A percentile compares a stretch with the other conserved stretches of the same genome.
Conservation (phyloP, 2,113 vertebrate species). For the Charadrius vociferus region DNA sequence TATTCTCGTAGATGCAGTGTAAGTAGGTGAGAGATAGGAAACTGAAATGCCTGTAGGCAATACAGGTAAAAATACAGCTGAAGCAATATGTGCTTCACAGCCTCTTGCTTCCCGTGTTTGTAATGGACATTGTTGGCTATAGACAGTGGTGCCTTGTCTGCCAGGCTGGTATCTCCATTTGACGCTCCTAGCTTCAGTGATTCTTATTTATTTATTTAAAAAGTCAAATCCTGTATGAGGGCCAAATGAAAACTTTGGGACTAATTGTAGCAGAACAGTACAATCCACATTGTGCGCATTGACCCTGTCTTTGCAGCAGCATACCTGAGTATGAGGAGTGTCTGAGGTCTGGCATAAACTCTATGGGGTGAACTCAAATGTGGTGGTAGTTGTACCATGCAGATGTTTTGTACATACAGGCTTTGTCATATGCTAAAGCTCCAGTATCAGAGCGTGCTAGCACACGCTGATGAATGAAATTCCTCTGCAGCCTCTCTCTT, state of each 20-base stretch:
- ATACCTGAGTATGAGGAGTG: not conserved
- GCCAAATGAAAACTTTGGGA: not conserved
- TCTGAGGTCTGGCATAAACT: not conserved
- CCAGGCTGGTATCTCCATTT: not conserved
- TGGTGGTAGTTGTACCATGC: not conserved
- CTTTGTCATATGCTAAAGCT: not conserved
- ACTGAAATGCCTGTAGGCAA: not conserved
- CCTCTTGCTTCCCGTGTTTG: not conserved
- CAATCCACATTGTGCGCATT: accelerated
- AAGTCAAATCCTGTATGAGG: not conserved
- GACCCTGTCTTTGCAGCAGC: not conserved
- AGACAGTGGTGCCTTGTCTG: not conserved
- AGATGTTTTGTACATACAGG: not conserved
- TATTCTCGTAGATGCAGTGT: not conserved
- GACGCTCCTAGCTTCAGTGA: not conserved
- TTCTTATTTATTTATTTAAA: not conserved
- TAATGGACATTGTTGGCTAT: not conserved
- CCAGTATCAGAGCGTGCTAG: not conserved
- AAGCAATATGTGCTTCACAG: not conserved
- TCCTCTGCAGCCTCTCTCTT: not conserved
- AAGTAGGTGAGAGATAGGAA: not conserved
- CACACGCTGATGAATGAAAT: not conserved
- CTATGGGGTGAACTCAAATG: not conserved
- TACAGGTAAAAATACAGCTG: not conserved
- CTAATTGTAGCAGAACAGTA: not conserved